phyloP scores from a whole-genome alignment of 2,888 invertebrate species.

The Drosophila lacicola region DNA sequence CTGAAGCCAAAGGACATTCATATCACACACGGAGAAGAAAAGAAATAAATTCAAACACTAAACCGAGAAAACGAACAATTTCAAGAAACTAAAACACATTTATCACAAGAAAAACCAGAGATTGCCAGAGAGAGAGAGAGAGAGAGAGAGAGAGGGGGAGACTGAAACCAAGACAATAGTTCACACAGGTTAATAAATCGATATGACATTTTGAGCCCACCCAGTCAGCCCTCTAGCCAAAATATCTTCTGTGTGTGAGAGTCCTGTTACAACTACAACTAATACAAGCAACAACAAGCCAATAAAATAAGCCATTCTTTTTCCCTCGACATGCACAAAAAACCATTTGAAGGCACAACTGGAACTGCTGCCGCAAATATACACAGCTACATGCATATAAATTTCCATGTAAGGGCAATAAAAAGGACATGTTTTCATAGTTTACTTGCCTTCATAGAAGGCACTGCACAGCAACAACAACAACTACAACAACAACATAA shows the following conservation, averaged over 20 bases:
- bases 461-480: conserved; percentile 30
- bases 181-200: conserved; percentile 82
- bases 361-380: conserved; percentile 28
- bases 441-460: conserved; percentile 30
- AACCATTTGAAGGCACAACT: conserved; percentile 25
- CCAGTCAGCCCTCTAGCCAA: conserved; percentile 9
- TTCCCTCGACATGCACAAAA: conserved; percentile 21
- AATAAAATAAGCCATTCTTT: conserved; percentile 76
- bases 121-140: neutral
- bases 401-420: conserved; percentile 81
- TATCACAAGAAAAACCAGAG: conserved; percentile 50
- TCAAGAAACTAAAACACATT: conserved; percentile 67
- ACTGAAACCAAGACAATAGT: conserved; percentile 62
- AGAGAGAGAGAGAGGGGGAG: no score
- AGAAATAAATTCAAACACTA: conserved; percentile 76
- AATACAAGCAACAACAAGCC: conserved; percentile 57
- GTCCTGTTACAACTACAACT: conserved; percentile 30
- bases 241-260: conserved; percentile 4
- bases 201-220: conserved; percentile 74
- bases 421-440: conserved; percentile 77
- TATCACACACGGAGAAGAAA: conserved; percentile 22
- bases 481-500: conserved; percentile 67
- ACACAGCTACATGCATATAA: conserved; percentile 73
- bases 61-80: conserved; percentile 67
- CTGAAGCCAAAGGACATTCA: conserved; percentile 21